phyloP scores from a whole-genome alignment of 2,888 invertebrate species.

The Cetonia aurata region DNA sequence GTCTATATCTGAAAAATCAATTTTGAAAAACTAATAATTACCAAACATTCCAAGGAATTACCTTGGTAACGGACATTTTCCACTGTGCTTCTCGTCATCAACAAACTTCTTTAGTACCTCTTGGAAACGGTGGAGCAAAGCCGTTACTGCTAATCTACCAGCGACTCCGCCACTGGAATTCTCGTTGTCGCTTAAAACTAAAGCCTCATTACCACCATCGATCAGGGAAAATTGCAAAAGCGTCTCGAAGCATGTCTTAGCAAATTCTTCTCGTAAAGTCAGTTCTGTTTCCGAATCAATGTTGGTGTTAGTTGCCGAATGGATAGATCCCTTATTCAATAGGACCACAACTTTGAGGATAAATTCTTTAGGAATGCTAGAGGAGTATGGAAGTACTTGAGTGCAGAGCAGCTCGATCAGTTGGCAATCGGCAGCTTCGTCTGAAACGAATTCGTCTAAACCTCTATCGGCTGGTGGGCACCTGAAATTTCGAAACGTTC shows the following conservation, averaged over 20 bases:
- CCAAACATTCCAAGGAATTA: slow-evolving; percentile 59
- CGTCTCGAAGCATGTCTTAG: slow-evolving; percentile 96
- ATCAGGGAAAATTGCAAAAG: slow-evolving; percentile 92
- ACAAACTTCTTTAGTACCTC: slow-evolving; percentile 92
- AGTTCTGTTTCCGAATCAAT: slow-evolving; percentile 84
- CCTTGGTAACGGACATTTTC: slow-evolving; percentile 89
- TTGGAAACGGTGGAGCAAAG: slow-evolving; percentile 90
- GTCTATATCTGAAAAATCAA: slow-evolving; percentile 78
- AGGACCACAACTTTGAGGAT: slow-evolving; percentile 86
- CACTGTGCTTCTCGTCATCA: slow-evolving; percentile 85
- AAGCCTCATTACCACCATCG: slow-evolving; percentile 74
- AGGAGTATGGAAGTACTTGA: slow-evolving; percentile 85
- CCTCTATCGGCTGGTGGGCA: slow-evolving; percentile 71
- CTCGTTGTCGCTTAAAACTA: slow-evolving; percentile 65
- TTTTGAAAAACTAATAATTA: not conserved
- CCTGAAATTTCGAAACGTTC: slow-evolving; percentile 57
- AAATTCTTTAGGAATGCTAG: slow-evolving; percentile 83
- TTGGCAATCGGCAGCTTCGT: slow-evolving; percentile 87
- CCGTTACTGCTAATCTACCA: slow-evolving; percentile 88
- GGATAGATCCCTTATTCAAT: slow-evolving; percentile 87
- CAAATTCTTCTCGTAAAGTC: slow-evolving; percentile 93
- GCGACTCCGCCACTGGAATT: slow-evolving; percentile 60
- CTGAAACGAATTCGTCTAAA: slow-evolving; percentile 72
- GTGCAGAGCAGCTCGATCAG: slow-evolving; percentile 85
- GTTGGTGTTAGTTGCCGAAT: slow-evolving; percentile 77